Percentiles rank a stretch among this genome's conserved stretches.
phyloP scores from a whole-genome alignment of 2,797 vertebrate species.

The Semotilus atromaculatus region DNA sequence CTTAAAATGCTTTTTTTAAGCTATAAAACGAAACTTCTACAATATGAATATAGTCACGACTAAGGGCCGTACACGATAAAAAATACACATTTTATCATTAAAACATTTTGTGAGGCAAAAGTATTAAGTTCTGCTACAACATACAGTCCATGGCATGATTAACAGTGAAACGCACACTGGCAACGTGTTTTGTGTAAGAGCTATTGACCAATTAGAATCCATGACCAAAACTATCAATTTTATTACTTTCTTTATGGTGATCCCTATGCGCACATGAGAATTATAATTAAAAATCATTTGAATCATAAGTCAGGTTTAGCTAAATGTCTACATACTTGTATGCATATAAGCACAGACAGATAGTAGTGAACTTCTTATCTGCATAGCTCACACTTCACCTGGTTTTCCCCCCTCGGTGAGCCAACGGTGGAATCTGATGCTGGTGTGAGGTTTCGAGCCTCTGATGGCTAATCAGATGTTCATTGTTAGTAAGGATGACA shows the following conservation, averaged over 20 bases:
- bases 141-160: background rate
- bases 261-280: conserved; percentile 55
- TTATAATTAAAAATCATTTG: conserved; percentile 61
- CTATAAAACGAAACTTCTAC: background rate
- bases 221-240: background rate
- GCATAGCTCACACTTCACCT: conserved; percentile 42
- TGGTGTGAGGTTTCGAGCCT: conserved; percentile 29
- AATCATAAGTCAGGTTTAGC: conserved; percentile 60
- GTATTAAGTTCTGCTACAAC: background rate
- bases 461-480: conserved; percentile 69
- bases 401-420: background rate
- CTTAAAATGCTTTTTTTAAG: background rate
- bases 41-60: background rate
- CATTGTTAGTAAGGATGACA: conserved; percentile 69
- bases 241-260: background rate
- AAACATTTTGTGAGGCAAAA: background rate
- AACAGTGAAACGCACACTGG: background rate
- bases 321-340: conserved; percentile 59
- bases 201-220: background rate
- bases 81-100: background rate
- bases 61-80: background rate
- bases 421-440: conserved; percentile 46
- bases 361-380: conserved; percentile 41
- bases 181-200: background rate
- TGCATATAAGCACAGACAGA: conserved; percentile 28